Base-by-base conservation (phyloP, 2,113 vertebrate genomes). In the Pseudorectes ferrugineus region DNA sequence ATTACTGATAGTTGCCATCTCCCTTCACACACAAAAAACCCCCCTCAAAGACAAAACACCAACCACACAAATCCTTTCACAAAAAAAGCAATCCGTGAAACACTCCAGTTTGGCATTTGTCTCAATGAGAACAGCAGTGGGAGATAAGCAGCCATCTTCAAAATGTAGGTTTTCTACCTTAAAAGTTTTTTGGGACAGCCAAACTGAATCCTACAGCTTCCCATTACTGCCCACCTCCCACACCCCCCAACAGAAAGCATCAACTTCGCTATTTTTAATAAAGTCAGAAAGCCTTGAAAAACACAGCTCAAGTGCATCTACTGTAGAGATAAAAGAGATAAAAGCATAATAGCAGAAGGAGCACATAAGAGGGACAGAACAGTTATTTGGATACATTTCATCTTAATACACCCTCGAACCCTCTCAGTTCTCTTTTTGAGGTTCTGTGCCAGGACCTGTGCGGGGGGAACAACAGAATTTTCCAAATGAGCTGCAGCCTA, bases 381-480 rank as follows among this genome's bases (percentile, higher is more conserved):
- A 49, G 13, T 68, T 70, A 49, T n/a, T 72, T 73, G 49, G 25
- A 28, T 40, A 33, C 10, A 10, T 58, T 0, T 0, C 28, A 36
- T 51, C 24, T 72, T 59, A 54, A 43, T 22, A 19, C 5, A 67
- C 11, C 24, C 65, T 26, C 43, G 45, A 78, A 25, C 31, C 17
- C 15, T 52, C 74, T n/a, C 25, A 57, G 49, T 73, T 76, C 40
- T 65, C 43, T 58, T 78, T 35, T 4, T 49, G 67, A 92, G 28
- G 12, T 65, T 77, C 45, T 67, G 46, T 4, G 3, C 77, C 5
- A 25, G 62, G 17, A 52, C 23, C 25, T 59, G 40, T 7, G 10
- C 0, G 0, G 6, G 6, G 4, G 2, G 1, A 58, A 35, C 42
- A 78, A 29, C 20, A 89, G 66, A 65, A 29, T 73, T 87, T 35